These are phyloP conservation scores for Callospermophilus lateralis DNA, from an alignment of 2,113 vertebrate genomes.

Conservation along the genomic window DNA sequence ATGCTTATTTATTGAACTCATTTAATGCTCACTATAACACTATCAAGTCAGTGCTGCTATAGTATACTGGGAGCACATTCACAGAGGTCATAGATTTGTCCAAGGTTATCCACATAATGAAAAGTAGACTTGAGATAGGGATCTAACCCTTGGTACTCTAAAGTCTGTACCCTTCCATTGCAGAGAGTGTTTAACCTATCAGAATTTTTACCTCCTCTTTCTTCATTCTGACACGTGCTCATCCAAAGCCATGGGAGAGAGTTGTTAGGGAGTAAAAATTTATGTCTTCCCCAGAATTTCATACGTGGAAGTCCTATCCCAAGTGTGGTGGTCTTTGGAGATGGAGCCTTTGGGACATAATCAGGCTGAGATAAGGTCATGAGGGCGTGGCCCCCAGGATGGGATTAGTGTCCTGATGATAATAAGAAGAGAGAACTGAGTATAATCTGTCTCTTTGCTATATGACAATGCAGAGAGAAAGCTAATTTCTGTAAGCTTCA, in stretches of 20 bases:
- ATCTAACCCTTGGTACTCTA: not conserved
- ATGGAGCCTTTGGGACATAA: no score
- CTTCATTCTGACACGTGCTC: not conserved
- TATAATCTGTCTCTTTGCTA: not conserved
- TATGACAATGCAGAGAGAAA: not conserved
- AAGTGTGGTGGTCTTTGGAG: not conserved
- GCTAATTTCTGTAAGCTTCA: not conserved
- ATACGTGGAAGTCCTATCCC: not conserved
- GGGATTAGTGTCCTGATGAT: not conserved
- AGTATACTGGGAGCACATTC: not conserved
- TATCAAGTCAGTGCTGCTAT: not conserved
- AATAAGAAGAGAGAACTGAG: not conserved
- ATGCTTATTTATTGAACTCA: not conserved
- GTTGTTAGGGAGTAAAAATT: not conserved
- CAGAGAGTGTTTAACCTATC: not conserved
- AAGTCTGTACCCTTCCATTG: not conserved
- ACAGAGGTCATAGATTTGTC: not conserved
- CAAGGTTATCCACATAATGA: not conserved
- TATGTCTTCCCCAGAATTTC: not conserved
- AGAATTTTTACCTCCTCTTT: not conserved
- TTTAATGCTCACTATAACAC: not conserved
- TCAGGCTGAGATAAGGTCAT: not conserved
- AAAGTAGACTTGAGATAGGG: not conserved
- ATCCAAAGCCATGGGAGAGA: not conserved
- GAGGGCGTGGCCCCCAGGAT: no score